Base-by-base conservation (phyloP, 2,888 invertebrate species). In the Melieria crassipennis region DNA sequence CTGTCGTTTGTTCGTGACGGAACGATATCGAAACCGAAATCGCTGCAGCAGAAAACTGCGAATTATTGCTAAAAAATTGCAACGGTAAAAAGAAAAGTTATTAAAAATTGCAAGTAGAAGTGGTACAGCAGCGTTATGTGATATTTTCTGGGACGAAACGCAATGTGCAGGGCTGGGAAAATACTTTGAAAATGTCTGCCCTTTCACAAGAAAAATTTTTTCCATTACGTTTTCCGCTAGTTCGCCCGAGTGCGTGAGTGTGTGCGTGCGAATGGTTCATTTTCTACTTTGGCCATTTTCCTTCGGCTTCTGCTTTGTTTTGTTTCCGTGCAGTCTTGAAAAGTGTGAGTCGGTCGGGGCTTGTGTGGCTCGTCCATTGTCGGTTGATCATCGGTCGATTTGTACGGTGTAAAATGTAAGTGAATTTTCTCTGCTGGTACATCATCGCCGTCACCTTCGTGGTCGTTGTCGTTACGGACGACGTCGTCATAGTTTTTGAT, bases 161-260 rank as follows among this genome's bases (percentile, higher is more conserved):
- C 30, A 64, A 50, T 48, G 10, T 47, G 57, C 43, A 42, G 48
- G 13, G 43, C 43, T 10, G 16, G 46, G 65, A 70, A 64, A 58
- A 45, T 58, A 43, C 16, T 30, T 50, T 65, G 50, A 58, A 70
- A 70, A 70, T 65, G n/a, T 65, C 55, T 55, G 65, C 65, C 61
- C 65, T 70, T 61, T 70, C 61, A 70, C 61, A 42, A 61, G 65
- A 65, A 70, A 70, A 70, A 55, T 70, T 70, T 70, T 61, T 61
- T 61, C 55, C 65, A 58, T 70, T 61, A 57, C 61, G 52, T 58
- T 52, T 55, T 70, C 60, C 5, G 56, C 65, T 70, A 64, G 50
- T 60, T 57, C 64, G 56, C 63, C 48, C 69, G 63, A 64, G 62
- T 56, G 62, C 47, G 46, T 69, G 62, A 42, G 56, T 47, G 62